These are phyloP conservation scores for Canis aureus DNA, from an alignment of 2,113 vertebrate genomes.

Conservation along the genomic window DNA sequence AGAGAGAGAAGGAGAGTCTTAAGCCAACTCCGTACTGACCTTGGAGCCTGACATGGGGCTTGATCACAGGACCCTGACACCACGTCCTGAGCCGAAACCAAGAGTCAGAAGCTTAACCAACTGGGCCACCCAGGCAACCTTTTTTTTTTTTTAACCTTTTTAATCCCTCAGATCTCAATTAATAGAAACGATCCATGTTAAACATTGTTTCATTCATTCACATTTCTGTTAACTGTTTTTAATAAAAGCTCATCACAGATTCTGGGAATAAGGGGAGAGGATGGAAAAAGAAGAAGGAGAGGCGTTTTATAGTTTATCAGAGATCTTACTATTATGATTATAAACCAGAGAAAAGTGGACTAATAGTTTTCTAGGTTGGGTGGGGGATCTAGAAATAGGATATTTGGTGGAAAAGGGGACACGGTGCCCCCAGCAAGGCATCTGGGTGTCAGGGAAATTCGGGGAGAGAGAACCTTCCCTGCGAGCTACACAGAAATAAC, in stretches of 20 bases:
- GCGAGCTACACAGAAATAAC: not conserved
- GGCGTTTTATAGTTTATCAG: not conserved
- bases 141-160: not conserved
- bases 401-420: not conserved
- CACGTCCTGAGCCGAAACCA: not conserved
- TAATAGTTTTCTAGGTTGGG: not conserved
- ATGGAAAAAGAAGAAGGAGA: not conserved
- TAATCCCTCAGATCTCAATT: not conserved
- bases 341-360: not conserved
- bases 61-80: accelerated
- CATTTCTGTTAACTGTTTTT: not conserved
- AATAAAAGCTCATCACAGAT: not conserved
- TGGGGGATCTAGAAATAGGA: not conserved
- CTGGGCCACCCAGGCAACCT: not conserved
- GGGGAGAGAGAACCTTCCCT: not conserved
- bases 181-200: not conserved
- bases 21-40: not conserved
- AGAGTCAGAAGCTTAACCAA: not conserved
- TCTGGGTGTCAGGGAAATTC: not conserved
- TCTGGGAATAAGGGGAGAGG: not conserved
- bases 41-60: not conserved
- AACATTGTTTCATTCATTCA: not conserved
- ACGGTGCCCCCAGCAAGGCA: not conserved
- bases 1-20: not conserved
- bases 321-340: not conserved